phyloP scores from a whole-genome alignment of 2,113 vertebrate genomes.

The Neogobius melanostomus region DNA sequence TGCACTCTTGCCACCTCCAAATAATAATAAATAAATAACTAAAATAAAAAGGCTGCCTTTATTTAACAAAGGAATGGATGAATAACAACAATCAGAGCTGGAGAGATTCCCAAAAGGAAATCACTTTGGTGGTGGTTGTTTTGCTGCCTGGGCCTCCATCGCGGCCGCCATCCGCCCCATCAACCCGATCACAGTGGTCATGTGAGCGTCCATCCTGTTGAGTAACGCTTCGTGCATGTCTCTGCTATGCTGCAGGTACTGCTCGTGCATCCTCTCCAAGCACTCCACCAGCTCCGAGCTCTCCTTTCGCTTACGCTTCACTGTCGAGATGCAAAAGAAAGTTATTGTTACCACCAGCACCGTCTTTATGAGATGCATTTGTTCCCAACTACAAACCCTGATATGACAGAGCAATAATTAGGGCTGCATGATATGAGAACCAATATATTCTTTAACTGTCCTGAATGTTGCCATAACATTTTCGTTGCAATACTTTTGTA shows the following conservation, averaged over 20 bases:
- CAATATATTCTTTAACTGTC: too few relatives aligned
- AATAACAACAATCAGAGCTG: background rate
- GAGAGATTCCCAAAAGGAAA: background rate
- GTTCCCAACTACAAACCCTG: too few relatives aligned
- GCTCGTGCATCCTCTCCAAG: background rate
- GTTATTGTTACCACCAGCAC: background rate
- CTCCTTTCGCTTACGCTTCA: background rate
- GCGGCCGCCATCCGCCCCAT: background rate
- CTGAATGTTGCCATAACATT: too few relatives aligned
- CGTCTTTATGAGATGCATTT: too few relatives aligned
- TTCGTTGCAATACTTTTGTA: too few relatives aligned
- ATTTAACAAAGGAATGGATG: constrained; percentile 1
- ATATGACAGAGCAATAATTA: too few relatives aligned
- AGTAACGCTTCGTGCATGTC: constrained; percentile 9
- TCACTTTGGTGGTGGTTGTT: background rate
- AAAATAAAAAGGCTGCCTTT: background rate
- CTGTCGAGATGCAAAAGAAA: background rate
- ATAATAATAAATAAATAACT: background rate
- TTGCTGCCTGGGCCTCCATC: background rate
- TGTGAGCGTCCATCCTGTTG: constrained; percentile 5
- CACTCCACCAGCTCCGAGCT: constrained; percentile 3
- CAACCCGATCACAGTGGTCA: background rate
- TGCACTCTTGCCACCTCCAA: background rate
- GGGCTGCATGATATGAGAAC: too few relatives aligned
- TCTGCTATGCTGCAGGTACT: constrained; percentile 4